A percentile compares a stretch with the other conserved stretches of the same genome.
Conservation (phyloP, 2,888 invertebrate genomes). For the Hirtodrosophila trivittata region DNA sequence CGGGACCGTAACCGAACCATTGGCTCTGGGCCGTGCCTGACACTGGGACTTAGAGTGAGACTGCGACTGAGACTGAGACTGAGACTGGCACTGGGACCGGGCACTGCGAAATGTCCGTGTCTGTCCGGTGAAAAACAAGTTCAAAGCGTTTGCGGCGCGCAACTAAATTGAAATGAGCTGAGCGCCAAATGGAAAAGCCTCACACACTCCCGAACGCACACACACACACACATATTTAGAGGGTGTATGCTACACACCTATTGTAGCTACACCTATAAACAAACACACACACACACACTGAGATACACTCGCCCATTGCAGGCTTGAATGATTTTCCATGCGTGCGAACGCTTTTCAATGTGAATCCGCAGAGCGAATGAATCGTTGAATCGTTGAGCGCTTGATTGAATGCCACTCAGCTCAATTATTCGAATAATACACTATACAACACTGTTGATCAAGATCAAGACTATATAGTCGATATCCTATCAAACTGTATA, state of each 20-base stretch:
- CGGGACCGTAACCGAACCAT: constrained; percentile 26
- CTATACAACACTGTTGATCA: constrained; percentile 29
- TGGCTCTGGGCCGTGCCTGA: constrained; percentile 50
- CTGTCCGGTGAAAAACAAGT: constrained; percentile 67
- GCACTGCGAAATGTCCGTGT: constrained; percentile 44
- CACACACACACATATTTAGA: constrained; percentile 26
- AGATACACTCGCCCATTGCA: constrained; percentile 43
- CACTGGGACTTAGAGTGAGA: constrained; percentile 23
- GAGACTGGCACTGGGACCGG: constrained; percentile 1
- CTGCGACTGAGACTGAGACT: constrained; percentile 16
- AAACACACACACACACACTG: constrained; percentile 26
- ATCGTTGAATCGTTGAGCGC: constrained; percentile 57
- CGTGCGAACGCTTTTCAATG: constrained; percentile 66
- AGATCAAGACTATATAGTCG: no score
- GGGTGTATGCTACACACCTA: constrained; percentile 46
- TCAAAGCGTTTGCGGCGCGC: constrained; percentile 81
- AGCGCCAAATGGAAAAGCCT: constrained; percentile 72
- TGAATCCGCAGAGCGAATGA: constrained; percentile 51
- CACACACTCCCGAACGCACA: constrained; percentile 40
- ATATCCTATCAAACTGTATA: no score
- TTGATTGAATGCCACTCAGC: constrained; percentile 56
- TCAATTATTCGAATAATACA: constrained; percentile 34
- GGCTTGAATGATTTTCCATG: constrained; percentile 73
- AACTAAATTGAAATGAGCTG: constrained; percentile 78
- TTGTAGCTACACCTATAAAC: constrained; percentile 15